Base-by-base conservation (phyloP, 2,797 vertebrate species). In the Sphaeramia orbicularis region DNA sequence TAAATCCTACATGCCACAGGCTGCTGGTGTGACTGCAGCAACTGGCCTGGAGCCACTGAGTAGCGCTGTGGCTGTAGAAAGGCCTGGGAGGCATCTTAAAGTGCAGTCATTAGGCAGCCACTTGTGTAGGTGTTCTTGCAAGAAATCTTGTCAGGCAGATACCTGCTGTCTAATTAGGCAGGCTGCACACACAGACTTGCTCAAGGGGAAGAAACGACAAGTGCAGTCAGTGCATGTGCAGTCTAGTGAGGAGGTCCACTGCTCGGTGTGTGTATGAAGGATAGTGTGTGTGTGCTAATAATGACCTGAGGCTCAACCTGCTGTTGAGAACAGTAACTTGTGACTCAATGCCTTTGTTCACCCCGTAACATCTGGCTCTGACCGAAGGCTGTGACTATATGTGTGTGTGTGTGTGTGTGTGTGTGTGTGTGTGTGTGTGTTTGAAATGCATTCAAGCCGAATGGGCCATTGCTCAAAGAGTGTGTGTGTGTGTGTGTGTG, bases 121-220 rank as follows among this genome's bases (percentile, higher is more conserved):
- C 90, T 85, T 78, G 75, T 80, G 86, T 86, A 89, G 85, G 90
- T 93, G 92, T 89, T 92, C 93, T 93, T 92, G 93, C 91, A 94
- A 92, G 92, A 94, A 93, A 94, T 93, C 92, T 93, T 94, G 87
- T 92, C 92, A 91, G 84, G 87, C 91, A 80, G 83, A 89, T 92
- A 93, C 93, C 92, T 89, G 92, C 91, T 88, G 77, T 89, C 86
- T 88, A 88, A 94, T 94, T 94, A 92, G 83, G 78, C 89, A 78
- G 79, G 68, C 78, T 1, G 30, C 78, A 55, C 72, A 72, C 71
- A 71, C 78, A 35, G 52, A 71, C 80, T 78, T 10, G 86, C 89
- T 89, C 70, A 84, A 80, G 84, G 89, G 80, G 85, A 85, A 85
- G 80, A 72, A 68, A 65, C 24, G 19, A 64, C 65, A 57, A 74